phyloP scores from a whole-genome alignment of 2,113 vertebrate species.

The Aramus guarauna region DNA sequence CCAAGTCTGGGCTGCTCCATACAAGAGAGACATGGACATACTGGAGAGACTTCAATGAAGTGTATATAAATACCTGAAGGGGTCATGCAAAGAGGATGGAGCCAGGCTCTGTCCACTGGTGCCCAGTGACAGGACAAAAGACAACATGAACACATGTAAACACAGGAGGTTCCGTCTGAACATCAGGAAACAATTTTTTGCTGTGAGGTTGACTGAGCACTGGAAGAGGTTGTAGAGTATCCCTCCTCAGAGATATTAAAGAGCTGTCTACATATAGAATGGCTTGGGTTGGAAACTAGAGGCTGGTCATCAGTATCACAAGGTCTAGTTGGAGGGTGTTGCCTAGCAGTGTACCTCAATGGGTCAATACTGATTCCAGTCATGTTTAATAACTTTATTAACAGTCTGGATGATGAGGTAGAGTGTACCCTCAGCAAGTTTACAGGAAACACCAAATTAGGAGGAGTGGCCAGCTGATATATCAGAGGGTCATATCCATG shows the following conservation, averaged over 20 bases:
- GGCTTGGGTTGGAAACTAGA: not conserved
- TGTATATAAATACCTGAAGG: not conserved
- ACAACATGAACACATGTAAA: too few species aligned
- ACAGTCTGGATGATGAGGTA: not conserved
- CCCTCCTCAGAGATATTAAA: not conserved
- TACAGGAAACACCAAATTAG: accelerated
- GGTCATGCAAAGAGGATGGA: accelerated
- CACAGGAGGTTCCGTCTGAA: too few species aligned
- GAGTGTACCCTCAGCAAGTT: not conserved
- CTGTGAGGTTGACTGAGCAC: not conserved
- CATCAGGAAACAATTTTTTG: too few species aligned
- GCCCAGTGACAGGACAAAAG: too few species aligned
- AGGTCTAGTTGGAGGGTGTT: not conserved
- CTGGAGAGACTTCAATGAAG: not conserved
- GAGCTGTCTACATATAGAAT: too few species aligned
- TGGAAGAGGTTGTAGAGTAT: not conserved
- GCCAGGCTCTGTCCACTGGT: not conserved
- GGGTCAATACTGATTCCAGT: not conserved
- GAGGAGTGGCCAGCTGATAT: not conserved
- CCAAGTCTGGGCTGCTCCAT: not conserved
- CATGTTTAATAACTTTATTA: not conserved
- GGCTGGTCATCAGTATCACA: not conserved
- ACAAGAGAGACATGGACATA: not conserved
- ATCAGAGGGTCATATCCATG: not conserved
- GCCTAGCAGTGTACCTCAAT: not conserved